Evolutionary conservation across 2,888 invertebrate genomes (phyloP).

Genomic region (Xestoiulus laeticollis): DNA sequence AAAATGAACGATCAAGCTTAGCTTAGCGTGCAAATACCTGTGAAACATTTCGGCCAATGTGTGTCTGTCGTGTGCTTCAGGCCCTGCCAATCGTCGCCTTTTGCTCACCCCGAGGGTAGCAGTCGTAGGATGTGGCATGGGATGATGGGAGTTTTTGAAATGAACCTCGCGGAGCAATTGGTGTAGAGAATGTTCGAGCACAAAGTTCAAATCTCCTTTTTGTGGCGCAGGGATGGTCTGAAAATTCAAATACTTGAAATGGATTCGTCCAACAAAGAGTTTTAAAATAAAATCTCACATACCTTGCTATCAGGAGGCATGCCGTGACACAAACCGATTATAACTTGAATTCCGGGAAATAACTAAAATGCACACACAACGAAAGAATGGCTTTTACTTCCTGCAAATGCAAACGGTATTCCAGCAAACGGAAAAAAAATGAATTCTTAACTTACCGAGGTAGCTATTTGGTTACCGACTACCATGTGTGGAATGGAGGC

Average conservation of each 20-base stretch:
- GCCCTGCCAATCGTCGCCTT: conserved; percentile 88
- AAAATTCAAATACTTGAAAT: conserved; percentile 55
- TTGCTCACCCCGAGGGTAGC: conserved; percentile 94
- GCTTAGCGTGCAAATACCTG: conserved; percentile 63
- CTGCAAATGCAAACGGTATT: neutral
- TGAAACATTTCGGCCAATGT: conserved; percentile 90
- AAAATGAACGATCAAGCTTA: neutral
- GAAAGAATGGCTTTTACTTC: neutral
- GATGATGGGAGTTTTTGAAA: conserved; percentile 90
- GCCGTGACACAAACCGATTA: conserved; percentile 90
- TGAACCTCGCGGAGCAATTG: conserved; percentile 92
- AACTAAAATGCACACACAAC: conserved; percentile 69
- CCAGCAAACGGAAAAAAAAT: neutral
- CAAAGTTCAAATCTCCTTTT: conserved; percentile 84
- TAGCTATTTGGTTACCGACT: conserved; percentile 96
- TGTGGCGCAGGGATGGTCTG: conserved; percentile 53
- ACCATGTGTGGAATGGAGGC: conserved; percentile 96
- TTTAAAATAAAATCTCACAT: neutral
- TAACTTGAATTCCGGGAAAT: conserved; percentile 90
- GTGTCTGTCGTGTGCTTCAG: conserved; percentile 86
- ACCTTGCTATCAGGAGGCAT: conserved; percentile 64
- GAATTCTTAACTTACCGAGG: conserved; percentile 73
- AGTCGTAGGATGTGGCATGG: conserved; percentile 94
- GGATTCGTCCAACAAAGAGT: neutral
- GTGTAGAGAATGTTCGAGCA: conserved; percentile 95